Evolutionary conservation across 2,113 vertebrate genomes (phyloP).

Genomic region (Chamaetylas fuelleborni): DNA sequence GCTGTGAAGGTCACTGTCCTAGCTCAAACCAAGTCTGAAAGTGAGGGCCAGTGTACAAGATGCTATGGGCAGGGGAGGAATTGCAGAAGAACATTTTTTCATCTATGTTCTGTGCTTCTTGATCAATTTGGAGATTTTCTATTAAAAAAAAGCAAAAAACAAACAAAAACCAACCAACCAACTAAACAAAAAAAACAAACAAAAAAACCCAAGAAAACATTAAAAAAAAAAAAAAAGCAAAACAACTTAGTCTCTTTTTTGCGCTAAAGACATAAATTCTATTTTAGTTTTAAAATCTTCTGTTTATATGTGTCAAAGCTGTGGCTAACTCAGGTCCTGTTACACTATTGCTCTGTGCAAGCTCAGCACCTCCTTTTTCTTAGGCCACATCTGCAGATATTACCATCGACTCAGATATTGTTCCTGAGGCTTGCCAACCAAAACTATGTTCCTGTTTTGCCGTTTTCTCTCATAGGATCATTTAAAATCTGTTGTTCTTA

Average conservation of each 20-base stretch:
- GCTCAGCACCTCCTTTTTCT: background rate
- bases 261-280: background rate
- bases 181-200: too few species aligned
- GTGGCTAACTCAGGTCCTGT: background rate
- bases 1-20: background rate
- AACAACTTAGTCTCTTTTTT: background rate
- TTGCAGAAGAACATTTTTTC: background rate
- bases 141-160: background rate
- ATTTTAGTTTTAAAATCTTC: background rate
- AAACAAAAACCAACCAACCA: too few species aligned
- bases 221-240: too few species aligned
- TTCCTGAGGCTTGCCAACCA: background rate
- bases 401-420: background rate
- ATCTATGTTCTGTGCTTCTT: background rate
- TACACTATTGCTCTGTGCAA: background rate
- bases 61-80: background rate
- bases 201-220: too few species aligned
- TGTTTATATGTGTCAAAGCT: background rate
- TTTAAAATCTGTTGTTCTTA: background rate
- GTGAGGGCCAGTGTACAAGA: fast-evolving
- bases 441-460: background rate
- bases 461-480: background rate
- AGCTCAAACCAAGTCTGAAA: background rate
- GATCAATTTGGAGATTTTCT: background rate
- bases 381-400: background rate